Conservation (phyloP, 2,797 vertebrate species). For the Hydrophis major region DNA sequence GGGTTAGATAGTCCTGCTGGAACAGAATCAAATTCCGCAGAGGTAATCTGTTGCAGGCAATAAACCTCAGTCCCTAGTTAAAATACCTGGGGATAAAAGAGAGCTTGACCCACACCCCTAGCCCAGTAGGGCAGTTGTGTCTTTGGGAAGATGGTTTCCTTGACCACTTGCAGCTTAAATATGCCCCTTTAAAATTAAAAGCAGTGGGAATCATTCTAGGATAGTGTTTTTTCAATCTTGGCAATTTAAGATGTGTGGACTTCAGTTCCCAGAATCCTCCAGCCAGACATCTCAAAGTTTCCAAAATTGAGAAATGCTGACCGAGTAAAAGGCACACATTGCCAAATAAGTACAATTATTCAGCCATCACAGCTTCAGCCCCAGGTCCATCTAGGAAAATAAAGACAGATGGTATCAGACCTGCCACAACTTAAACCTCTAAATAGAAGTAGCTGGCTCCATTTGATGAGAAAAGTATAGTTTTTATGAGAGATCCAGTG, state of each 20-base stretch:
- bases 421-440: no score
- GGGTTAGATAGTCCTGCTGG: neutral
- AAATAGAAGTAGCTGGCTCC: no score
- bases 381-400: neutral
- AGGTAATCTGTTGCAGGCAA: neutral
- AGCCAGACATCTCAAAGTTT: neutral
- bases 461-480: no score
- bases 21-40: neutral
- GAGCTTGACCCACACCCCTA: neutral
- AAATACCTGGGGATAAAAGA: neutral
- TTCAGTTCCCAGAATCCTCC: neutral
- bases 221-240: neutral
- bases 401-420: neutral
- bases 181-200: neutral
- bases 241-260: neutral
- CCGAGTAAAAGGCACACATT: neutral
- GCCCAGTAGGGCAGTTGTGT: neutral
- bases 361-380: neutral
- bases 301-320: neutral
- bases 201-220: neutral
- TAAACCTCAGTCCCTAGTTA: neutral
- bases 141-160: neutral
- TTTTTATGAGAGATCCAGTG: no score
- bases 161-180: neutral
- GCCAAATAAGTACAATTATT: neutral